Base-by-base conservation (phyloP, 2,797 vertebrate genomes). In the Scyliorhinus canicula region DNA sequence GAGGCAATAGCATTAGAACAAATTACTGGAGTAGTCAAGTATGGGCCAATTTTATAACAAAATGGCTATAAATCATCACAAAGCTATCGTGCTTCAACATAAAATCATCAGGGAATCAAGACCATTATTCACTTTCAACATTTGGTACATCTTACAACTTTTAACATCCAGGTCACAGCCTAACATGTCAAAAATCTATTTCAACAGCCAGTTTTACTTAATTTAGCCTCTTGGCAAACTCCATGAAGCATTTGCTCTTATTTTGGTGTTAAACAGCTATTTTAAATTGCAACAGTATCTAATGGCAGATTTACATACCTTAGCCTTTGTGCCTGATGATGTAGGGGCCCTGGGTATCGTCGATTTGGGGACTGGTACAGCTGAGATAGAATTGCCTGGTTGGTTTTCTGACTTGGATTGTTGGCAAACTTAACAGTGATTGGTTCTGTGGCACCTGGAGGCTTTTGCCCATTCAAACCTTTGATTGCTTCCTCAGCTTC, bases 391-490 rank as follows among this genome's bases (percentile, higher is more conserved):
- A 99, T 98, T 24, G 99, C 99, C 98, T 99, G 99, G 97, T 97
- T 99, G 95, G 97, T 98, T 98, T 99, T 99, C 98, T 99, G 99
- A 97, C 99, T 99, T 96, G 99, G 99, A 97, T 99, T 99, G 97
- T 99, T 99, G 95, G 99, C 99, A 96, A 99, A 99, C 97, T 99
- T 99, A 96, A 99, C 99, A 69, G 99, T 99, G 96, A 99, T 99
- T 93, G 99, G 99, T 96, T 99, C 99, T 2, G 99, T 98, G 97
- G 98, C 98, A 95, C 98, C 97, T 4, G 99, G 98, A 63, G 99
- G 99, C 97, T 99, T 99, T 97, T 99, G 99, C 95, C 99, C 99
- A 95, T 99, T 99, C 96, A 99, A 98, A 95, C 99, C 99, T 96
- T 99, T 99, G 96, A 99, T 99, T 96, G 99, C 99, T 97, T 99